Percentiles rank a stretch among this genome's conserved stretches.
Evolutionary conservation across 2,888 invertebrate genomes (phyloP).

Genomic region (Gisinianus flammeolus): DNA sequence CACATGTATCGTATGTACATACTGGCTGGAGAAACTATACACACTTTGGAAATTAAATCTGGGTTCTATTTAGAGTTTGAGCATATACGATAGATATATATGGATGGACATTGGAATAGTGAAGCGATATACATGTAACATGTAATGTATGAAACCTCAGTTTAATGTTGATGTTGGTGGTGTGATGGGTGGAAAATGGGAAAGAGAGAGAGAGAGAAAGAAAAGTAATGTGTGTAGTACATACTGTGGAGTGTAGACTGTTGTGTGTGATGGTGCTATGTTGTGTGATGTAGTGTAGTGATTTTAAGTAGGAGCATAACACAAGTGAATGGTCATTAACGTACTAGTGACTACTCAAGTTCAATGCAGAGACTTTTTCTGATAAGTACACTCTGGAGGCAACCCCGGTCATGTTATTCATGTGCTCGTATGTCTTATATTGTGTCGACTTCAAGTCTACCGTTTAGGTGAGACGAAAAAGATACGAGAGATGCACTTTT

Average conservation of each 20-base stretch:
- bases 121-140: too few relatives aligned
- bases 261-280: background rate
- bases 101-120: too few relatives aligned
- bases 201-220: background rate
- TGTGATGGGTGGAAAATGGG: background rate
- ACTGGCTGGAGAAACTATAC: too few relatives aligned
- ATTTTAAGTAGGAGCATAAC: constrained; percentile 23
- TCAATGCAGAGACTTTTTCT: constrained; percentile 1
- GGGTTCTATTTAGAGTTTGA: too few relatives aligned
- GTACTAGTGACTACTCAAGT: constrained; percentile 12
- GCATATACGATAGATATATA: too few relatives aligned
- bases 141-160: too few relatives aligned
- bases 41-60: too few relatives aligned
- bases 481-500: constrained; percentile 30
- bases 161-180: background rate
- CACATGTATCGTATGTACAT: too few relatives aligned
- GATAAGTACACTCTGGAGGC: background rate
- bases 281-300: background rate
- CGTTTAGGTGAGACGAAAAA: constrained; percentile 33
- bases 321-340: constrained; percentile 31
- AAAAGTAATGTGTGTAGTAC: background rate
- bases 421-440: background rate
- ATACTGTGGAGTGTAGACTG: background rate
- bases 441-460: constrained; percentile 32
- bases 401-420: background rate